Evolutionary conservation across 1,140 invertebrate genomes (phyloP), one percentile per base, ranked within the genome.

Genomic region (Mercenaria mercenaria): DNA sequence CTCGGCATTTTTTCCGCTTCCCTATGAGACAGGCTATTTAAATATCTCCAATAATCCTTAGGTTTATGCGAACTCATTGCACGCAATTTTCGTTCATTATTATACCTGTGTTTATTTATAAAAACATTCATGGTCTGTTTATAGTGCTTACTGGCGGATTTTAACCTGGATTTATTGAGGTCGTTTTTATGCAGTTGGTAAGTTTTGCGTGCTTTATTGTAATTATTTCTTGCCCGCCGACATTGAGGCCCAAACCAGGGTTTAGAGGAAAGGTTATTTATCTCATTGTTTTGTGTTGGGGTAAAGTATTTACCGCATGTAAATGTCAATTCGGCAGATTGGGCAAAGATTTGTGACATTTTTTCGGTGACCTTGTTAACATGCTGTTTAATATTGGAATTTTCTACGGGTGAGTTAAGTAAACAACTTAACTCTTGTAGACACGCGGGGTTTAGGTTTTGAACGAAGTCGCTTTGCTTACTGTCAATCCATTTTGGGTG

Each of bases 111-210:
- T 43, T 29, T 41, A 10, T 43, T 74, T 23, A 74, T 74, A 26
- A 41, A 74, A 23, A 32, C 29, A 43, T 74, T 74, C 64, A 67
- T 67, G 41, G 39, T 74, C 18, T 74, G 39, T 74, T 74, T 74
- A 26, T 74, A 74, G 39, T 74, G 69, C 41, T 43, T 74, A 43
- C 69, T 74, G 18, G 69, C 69, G 1, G 37, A 26, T 23, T 74
- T 74, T 43, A 74, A 26, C 23, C 69, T 23, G 6, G 18, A 32
- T 32, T 74, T 74, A 74, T 74, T 74, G 3, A 37, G 34, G 34
- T 69, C 29, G 10, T 13, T 23, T 37, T 69, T 69, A 37, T 69
- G 64, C 8, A 37, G 26, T 23, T 69, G 34, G 34, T 69, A 69
- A 69, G 8, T 69, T 69, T 69, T 69, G 15, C 64, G 64, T 18